Conservation (phyloP, 92 coral and sea anemone genomes). For the Porites rus region DNA sequence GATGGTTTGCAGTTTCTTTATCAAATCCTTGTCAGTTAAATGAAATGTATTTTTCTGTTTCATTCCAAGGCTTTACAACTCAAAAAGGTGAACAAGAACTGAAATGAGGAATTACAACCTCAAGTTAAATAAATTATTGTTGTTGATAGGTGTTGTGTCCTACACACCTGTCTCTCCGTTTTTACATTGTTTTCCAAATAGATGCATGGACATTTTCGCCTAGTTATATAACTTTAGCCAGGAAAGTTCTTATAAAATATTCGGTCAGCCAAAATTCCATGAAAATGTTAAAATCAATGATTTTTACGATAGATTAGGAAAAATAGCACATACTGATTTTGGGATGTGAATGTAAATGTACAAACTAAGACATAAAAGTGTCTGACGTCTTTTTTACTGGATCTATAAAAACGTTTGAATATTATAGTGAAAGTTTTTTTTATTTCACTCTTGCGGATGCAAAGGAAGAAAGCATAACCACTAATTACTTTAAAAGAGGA, state of each 20-base stretch:
- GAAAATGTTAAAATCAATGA: constrained; percentile 1
- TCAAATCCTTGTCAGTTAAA: constrained; percentile 15
- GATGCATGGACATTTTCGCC: constrained; percentile 6
- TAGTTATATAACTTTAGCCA: background rate
- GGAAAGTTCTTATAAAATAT: background rate
- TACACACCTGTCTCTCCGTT: constrained; percentile 14
- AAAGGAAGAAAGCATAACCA: constrained; percentile 12
- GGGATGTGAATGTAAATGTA: background rate
- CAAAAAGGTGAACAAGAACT: background rate
- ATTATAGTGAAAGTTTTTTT: constrained; percentile 8
- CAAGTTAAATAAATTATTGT: constrained; percentile 4
- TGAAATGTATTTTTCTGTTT: constrained; percentile 3
- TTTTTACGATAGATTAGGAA: constrained; percentile 7
- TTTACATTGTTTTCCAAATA: constrained; percentile 4
- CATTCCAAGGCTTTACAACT: constrained; percentile 8
- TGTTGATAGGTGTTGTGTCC: constrained; percentile 13
- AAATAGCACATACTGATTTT: constrained; percentile 2
- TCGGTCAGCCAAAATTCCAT: background rate
- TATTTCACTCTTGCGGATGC: constrained; percentile 4
- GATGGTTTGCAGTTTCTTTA: constrained; percentile 15
- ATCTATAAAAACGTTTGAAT: constrained; percentile 5
- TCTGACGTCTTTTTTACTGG: constrained; percentile 8
- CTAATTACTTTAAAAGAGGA: constrained; percentile 7
- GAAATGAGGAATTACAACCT: constrained; percentile 10
- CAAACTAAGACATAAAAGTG: background rate